Evolutionary conservation across 2,888 invertebrate genomes (phyloP).

Genomic region (Anthrax anthrax): DNA sequence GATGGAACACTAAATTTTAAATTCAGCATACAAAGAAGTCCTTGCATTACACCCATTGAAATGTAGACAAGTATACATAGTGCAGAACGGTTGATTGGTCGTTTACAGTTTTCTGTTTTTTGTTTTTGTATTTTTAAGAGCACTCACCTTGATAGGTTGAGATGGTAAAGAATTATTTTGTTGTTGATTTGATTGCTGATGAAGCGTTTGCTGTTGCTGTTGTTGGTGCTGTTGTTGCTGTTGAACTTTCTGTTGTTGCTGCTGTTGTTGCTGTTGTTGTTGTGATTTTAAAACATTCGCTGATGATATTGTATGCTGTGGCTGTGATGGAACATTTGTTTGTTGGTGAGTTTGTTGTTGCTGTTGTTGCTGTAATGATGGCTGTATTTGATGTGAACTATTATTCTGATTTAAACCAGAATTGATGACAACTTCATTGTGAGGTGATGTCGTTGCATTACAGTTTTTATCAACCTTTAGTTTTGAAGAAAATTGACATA

Average conservation of each 20-base stretch:
- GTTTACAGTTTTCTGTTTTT: too few species aligned
- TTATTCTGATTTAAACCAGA: slow-evolving; percentile 23
- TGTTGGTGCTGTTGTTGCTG: slow-evolving; percentile 10
- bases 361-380: slow-evolving; percentile 22
- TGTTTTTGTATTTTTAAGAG: too few species aligned
- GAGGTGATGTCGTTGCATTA: slow-evolving; percentile 44
- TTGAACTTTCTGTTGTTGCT: slow-evolving; percentile 9
- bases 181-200: not conserved
- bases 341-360: slow-evolving; percentile 7
- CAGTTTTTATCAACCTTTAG: slow-evolving; percentile 48
- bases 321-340: not conserved
- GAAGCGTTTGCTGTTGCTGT: slow-evolving; percentile 6
- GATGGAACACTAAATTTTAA: too few species aligned
- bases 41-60: too few species aligned
- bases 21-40: too few species aligned
- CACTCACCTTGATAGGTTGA: slow-evolving; percentile 19
- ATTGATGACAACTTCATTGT: slow-evolving; percentile 21
- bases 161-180: slow-evolving; percentile 16
- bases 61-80: too few species aligned
- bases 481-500: not conserved
- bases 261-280: slow-evolving; percentile 3
- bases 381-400: slow-evolving; percentile 26
- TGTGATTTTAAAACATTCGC: slow-evolving; percentile 1
- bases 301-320: not conserved
- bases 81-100: too few species aligned